Percentiles rank a stretch among this genome's conserved stretches.
Conservation (phyloP, 2,888 invertebrate genomes). For the Congeria kusceri region DNA sequence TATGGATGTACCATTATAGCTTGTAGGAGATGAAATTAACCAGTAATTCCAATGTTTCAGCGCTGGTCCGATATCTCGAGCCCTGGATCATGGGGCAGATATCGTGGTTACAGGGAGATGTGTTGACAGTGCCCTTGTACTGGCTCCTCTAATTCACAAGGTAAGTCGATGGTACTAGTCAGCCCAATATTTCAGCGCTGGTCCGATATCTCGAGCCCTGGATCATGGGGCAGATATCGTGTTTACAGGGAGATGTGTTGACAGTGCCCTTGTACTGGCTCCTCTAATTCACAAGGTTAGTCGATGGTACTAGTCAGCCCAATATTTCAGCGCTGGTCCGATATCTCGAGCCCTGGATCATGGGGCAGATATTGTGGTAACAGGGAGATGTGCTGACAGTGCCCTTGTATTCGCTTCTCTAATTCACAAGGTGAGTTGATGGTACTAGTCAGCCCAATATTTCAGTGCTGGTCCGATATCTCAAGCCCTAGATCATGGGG, state of each 20-base stretch:
- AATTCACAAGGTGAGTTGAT: slow-evolving; percentile 44
- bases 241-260: slow-evolving; percentile 87
- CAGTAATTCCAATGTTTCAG: slow-evolving; percentile 70
- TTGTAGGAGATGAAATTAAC: too few relatives aligned
- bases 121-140: slow-evolving; percentile 86
- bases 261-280: slow-evolving; percentile 86
- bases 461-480: slow-evolving; percentile 86
- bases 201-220: slow-evolving; percentile 85
- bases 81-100: slow-evolving; percentile 86
- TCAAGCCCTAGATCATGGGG: slow-evolving; percentile 86
- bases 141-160: slow-evolving; percentile 83
- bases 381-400: slow-evolving; percentile 87
- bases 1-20: too few relatives aligned
- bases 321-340: slow-evolving; percentile 85
- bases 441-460: too few relatives aligned
- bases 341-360: slow-evolving; percentile 85
- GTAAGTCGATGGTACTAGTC: too few relatives aligned
- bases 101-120: slow-evolving; percentile 87
- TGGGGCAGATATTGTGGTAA: slow-evolving; percentile 87
- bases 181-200: slow-evolving; percentile 82
- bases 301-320: too few relatives aligned
- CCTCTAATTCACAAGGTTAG: slow-evolving; percentile 75
- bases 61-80: slow-evolving; percentile 86
- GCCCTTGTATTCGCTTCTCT: slow-evolving; percentile 86
- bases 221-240: slow-evolving; percentile 86